Evolutionary conservation across 2,113 vertebrate genomes (phyloP), one percentile per base, ranked within the genome.

Genomic region (Lophochroa leadbeateri): DNA sequence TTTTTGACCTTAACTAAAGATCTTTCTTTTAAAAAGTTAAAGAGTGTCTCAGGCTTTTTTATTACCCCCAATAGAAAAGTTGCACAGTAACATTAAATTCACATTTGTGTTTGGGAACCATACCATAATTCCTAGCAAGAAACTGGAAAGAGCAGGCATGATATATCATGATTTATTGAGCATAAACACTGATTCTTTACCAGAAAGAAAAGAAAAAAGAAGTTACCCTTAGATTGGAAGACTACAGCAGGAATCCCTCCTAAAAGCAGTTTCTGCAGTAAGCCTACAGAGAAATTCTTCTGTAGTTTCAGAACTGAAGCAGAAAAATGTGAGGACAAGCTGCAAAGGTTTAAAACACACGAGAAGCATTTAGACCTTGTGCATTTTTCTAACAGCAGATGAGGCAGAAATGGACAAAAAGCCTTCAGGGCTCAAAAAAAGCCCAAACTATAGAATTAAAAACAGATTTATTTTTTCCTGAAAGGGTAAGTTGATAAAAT

Each of bases 401-500:
- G 49, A 74, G 31, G 43, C 75, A 88, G 72, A 88, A 94, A 97
- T 43, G 90, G 77, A 96, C 75, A 83, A 94, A 97, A 94, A 13
- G 13, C 87, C 94, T 53, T 8, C 31, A 5, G 61, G 96, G 71
- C 39, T 52, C 15, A 1, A 20, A 77, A 77, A 70, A 14, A 7
- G 9, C 37, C 44, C 41, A 11, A 41, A 53, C 64, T 43, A 17
- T 9, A 7, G 28, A n/a, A 60, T 75, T 82, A 72, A 86, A 87
- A 95, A 91, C 17, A 94, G 82, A 83, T 5, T 19, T 25, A 0
- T 16, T 46, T 35, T 61, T 53, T n/a, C 35, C 52, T 27, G n/a
- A 71, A 93, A 33, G 53, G 77, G 57, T 5, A 14, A 75, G n/a
- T 23, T 33, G 23, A 31, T 7, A 3, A 53, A 53, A 41, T 27